Evolutionary conservation across 2,888 invertebrate genomes (phyloP).

Genomic region (Dolomedes plantarius): DNA sequence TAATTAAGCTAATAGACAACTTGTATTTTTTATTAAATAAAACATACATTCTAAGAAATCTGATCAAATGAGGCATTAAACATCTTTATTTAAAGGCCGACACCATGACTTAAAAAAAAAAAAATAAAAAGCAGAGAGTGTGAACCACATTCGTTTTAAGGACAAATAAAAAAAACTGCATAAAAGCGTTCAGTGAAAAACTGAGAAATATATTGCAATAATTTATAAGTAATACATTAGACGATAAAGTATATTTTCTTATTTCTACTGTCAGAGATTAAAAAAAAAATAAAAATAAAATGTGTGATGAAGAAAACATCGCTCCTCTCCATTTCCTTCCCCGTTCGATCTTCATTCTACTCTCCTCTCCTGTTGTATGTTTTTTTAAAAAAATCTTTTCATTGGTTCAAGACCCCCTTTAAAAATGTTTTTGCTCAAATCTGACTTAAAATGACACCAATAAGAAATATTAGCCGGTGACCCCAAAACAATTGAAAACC

Average conservation of each 20-base stretch:
- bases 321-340: neutral
- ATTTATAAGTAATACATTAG: slow-evolving; percentile 65
- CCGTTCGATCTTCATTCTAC: slow-evolving; percentile 29
- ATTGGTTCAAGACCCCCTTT: slow-evolving; percentile 17
- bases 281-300: slow-evolving; percentile 32
- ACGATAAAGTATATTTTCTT: slow-evolving; percentile 46
- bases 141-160: slow-evolving; percentile 32
- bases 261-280: slow-evolving; percentile 34
- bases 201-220: slow-evolving; percentile 54
- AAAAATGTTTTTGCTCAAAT: slow-evolving; percentile 51
- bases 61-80: slow-evolving; percentile 56
- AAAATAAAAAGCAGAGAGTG: slow-evolving; percentile 30
- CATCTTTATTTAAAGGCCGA: slow-evolving; percentile 64
- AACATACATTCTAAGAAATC: slow-evolving; percentile 45
- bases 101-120: slow-evolving; percentile 24
- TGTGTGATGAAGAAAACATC: slow-evolving; percentile 31
- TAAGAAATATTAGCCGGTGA: slow-evolving; percentile 66
- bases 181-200: slow-evolving; percentile 31
- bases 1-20: slow-evolving; percentile 69
- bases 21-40: slow-evolving; percentile 60
- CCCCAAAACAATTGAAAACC: slow-evolving; percentile 66
- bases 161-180: slow-evolving; percentile 45
- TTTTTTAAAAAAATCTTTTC: slow-evolving; percentile 15
- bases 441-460: slow-evolving; percentile 55
- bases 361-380: neutral